Percentiles rank a stretch among this genome's conserved stretches.
phyloP scores from a whole-genome alignment of 2,797 vertebrate genomes.

The Chromis chromis region DNA sequence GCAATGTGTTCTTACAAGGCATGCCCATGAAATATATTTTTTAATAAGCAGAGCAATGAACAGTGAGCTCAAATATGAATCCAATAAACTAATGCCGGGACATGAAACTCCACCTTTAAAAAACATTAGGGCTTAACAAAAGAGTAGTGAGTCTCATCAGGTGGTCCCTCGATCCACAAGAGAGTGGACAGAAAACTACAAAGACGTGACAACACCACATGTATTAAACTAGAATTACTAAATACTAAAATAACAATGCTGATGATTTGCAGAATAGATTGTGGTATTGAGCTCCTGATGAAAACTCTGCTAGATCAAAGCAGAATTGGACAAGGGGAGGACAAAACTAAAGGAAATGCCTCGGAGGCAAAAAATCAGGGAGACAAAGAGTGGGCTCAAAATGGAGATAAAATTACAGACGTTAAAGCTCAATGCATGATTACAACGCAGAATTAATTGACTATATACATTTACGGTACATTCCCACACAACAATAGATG shows the following conservation, averaged over 20 bases:
- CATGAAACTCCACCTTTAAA: slow-evolving; percentile 32
- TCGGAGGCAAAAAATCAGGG: slow-evolving; percentile 6
- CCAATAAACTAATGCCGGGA: slow-evolving; percentile 46
- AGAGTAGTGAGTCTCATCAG: slow-evolving; percentile 42
- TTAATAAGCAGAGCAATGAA: slow-evolving; percentile 77
- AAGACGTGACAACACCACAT: slow-evolving; percentile 21
- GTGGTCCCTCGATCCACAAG: slow-evolving; percentile 48
- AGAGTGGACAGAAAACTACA: slow-evolving; percentile 46
- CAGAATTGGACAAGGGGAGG: slow-evolving; percentile 26
- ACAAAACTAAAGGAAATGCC: slow-evolving; percentile 38
- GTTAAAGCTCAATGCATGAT: neutral
- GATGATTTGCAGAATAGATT: slow-evolving; percentile 27
- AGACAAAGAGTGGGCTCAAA: slow-evolving; percentile 15
- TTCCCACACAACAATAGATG: neutral
- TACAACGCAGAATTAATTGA: neutral
- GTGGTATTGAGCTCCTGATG: slow-evolving; percentile 35
- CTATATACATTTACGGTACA: neutral
- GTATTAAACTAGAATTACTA: slow-evolving; percentile 23
- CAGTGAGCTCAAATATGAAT: slow-evolving; percentile 47
- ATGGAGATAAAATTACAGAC: slow-evolving; percentile 18
- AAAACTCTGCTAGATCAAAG: slow-evolving; percentile 55
- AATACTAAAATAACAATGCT: too few relatives aligned
- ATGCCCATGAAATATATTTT: slow-evolving; percentile 60
- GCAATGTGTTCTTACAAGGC: slow-evolving; percentile 40
- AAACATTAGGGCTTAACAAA: slow-evolving; percentile 33